Conservation (phyloP, 2,113 vertebrate genomes). For the Nothocercus nigrocapillus region DNA sequence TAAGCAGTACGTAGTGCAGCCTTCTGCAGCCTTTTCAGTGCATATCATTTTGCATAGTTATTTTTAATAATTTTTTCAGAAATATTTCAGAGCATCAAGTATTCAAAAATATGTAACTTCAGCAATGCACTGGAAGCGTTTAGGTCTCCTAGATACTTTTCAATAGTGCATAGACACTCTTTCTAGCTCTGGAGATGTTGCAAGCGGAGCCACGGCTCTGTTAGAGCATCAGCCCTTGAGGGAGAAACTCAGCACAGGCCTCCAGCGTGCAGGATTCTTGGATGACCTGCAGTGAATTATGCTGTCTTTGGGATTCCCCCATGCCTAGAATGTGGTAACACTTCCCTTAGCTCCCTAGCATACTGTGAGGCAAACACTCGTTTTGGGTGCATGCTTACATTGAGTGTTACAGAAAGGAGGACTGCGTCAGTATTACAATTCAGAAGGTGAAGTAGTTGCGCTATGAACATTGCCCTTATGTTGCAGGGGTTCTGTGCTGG, state of each 20-base stretch:
- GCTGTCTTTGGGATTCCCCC: not conserved
- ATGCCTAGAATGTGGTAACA: not conserved
- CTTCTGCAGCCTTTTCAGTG: not conserved
- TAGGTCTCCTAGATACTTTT: not conserved
- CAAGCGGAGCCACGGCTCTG: not conserved
- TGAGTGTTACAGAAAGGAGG: rapidly evolving
- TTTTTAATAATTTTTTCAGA: not conserved
- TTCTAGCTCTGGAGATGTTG: not conserved
- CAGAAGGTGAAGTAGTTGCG: not conserved
- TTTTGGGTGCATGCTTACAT: not conserved
- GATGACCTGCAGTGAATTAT: not conserved
- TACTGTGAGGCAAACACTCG: not conserved
- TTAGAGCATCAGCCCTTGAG: not conserved
- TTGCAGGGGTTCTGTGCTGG: not conserved
- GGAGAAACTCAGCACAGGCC: not conserved
- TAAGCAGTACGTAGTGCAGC: not conserved
- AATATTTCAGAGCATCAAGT: not conserved
- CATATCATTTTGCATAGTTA: not conserved
- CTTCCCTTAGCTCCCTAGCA: not conserved
- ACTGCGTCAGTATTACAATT: not conserved
- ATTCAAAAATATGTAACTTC: not conserved
- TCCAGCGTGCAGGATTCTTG: not conserved
- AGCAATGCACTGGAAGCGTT: not conserved
- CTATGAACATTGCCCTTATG: not conserved
- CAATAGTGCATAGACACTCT: not conserved